These are phyloP conservation scores for Bucorvus abyssinicus DNA, from an alignment of 2,797 vertebrate species.

Conservation along the genomic window DNA sequence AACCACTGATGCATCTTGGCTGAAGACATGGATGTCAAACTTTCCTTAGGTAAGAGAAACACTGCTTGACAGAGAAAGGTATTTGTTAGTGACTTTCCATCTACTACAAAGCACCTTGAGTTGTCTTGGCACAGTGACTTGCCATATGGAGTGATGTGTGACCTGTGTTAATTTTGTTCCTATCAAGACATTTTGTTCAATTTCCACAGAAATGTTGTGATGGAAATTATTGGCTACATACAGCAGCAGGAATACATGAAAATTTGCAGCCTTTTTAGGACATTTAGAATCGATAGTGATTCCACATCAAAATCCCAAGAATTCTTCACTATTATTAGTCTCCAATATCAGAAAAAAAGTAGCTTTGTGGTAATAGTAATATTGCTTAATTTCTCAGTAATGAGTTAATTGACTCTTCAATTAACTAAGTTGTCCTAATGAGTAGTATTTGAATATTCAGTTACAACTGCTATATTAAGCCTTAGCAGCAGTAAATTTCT, in stretches of 20 bases:
- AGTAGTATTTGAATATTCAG: neutral
- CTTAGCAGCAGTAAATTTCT: neutral
- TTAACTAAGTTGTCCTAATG: neutral
- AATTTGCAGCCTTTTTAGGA: neutral
- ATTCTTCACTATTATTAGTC: neutral
- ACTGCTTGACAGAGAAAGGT: conserved; percentile 43
- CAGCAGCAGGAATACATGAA: conserved; percentile 2
- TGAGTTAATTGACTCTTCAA: neutral
- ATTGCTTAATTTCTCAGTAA: neutral
- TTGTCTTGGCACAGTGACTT: conserved; percentile 55
- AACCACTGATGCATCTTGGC: conserved; percentile 63
- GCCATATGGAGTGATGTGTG: conserved; percentile 70
- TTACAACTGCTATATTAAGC: neutral
- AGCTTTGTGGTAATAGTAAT: neutral
- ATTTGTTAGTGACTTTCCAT: conserved; percentile 68
- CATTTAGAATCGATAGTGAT: neutral
- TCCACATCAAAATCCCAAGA: neutral
- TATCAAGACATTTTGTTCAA: conserved; percentile 65
- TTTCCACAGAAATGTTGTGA: conserved; percentile 57
- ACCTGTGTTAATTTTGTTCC: conserved; percentile 67
- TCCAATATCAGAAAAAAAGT: neutral
- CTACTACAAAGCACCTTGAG: conserved; percentile 69
- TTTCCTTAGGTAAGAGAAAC: conserved; percentile 50
- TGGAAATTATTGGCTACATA: conserved; percentile 62
- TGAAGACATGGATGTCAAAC: conserved; percentile 43